Percentiles rank a stretch among this genome's conserved stretches.
Conservation (phyloP, 2,113 vertebrate genomes). For the Garra rufa region DNA sequence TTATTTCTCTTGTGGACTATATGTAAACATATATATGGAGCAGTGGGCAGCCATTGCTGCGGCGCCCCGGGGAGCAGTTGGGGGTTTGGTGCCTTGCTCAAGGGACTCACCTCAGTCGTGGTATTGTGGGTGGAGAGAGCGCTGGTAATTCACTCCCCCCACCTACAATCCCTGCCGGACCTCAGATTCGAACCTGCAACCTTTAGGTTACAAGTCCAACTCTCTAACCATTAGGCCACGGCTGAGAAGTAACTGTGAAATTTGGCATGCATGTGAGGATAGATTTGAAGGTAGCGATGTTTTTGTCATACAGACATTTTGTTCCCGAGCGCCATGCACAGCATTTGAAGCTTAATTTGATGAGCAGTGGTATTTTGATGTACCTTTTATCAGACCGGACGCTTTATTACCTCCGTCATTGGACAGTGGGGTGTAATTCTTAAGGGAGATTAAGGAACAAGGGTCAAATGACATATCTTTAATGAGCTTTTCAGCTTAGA, state of each 20-base stretch:
- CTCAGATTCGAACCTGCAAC: too few species aligned
- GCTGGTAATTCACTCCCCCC: too few species aligned
- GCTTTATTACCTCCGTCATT: constrained; percentile 30
- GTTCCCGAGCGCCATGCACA: neutral
- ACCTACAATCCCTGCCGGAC: too few species aligned
- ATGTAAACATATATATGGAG: too few species aligned
- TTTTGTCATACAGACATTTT: neutral
- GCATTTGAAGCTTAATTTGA: constrained; percentile 7
- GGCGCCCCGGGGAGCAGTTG: too few species aligned
- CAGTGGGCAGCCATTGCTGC: too few species aligned
- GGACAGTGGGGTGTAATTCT: constrained; percentile 32
- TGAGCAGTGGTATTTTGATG: constrained; percentile 22
- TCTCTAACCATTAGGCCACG: too few species aligned
- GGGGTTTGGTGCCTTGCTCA: too few species aligned
- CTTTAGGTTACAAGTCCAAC: too few species aligned
- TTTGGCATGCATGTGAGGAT: neutral
- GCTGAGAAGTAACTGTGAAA: neutral
- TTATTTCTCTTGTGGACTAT: too few species aligned
- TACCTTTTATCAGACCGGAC: constrained; percentile 24
- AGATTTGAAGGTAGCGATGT: neutral
- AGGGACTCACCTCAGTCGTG: too few species aligned
- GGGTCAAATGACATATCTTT: constrained; percentile 54
- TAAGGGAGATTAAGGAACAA: constrained; percentile 17
- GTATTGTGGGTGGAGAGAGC: too few species aligned
- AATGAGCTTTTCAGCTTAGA: constrained; percentile 54